These are phyloP conservation scores for Nebria salina DNA, from an alignment of 2,888 invertebrate genomes.

Conservation along the genomic window DNA sequence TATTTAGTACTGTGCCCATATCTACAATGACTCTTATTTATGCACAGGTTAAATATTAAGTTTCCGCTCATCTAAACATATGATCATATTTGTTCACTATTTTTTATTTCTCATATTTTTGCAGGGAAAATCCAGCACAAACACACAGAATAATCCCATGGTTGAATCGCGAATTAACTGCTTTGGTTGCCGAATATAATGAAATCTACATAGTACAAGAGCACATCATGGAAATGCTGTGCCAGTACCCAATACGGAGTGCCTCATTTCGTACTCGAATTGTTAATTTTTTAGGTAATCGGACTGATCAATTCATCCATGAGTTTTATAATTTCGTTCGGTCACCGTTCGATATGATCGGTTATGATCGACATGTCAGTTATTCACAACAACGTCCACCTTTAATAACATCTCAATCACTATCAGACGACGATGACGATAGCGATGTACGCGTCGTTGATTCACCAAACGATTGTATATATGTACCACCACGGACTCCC, in stretches of 20 bases:
- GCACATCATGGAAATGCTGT: constrained; percentile 75
- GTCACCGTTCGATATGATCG: constrained; percentile 86
- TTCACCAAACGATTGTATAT: constrained; percentile 48
- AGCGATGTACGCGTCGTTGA: constrained; percentile 59
- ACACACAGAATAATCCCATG: constrained; percentile 86
- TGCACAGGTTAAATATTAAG: too few species aligned
- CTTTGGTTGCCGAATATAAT: constrained; percentile 73
- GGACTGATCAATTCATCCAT: constrained; percentile 88
- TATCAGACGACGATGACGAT: constrained; percentile 58
- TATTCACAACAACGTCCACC: constrained; percentile 60
- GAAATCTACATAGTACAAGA: constrained; percentile 73
- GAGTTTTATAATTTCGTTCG: constrained; percentile 88
- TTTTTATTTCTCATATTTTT: constrained; percentile 52
- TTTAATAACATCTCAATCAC: constrained; percentile 50
- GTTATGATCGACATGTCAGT: constrained; percentile 78
- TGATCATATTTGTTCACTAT: background rate
- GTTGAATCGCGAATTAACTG: constrained; percentile 86
- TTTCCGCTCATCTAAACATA: background rate
- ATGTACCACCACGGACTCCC: constrained; percentile 27
- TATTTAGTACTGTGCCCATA: too few species aligned
- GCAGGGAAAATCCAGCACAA: constrained; percentile 81
- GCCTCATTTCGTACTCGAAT: constrained; percentile 76
- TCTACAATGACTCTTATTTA: too few species aligned
- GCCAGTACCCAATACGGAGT: constrained; percentile 73
- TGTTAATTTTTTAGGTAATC: constrained; percentile 73